Evolutionary conservation across 2,113 vertebrate genomes (phyloP).

Genomic region (Felis catus): DNA sequence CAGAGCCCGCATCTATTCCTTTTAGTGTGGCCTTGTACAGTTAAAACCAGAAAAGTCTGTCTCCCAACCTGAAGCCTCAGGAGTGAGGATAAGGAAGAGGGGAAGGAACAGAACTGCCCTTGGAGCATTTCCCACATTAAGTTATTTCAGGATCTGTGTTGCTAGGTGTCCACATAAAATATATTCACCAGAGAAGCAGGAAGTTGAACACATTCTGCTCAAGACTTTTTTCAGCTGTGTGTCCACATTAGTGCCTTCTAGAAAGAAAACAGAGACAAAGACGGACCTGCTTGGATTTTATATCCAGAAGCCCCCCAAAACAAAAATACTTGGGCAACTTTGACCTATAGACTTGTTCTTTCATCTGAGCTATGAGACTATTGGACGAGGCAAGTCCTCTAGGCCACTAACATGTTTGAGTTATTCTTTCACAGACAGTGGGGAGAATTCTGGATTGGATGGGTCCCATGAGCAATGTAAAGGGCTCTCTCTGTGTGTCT

Average conservation of each 20-base stretch:
- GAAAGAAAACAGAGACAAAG: slow-evolving; percentile 48
- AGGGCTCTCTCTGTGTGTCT: neutral
- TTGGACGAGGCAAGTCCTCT: neutral
- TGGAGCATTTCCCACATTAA: slow-evolving; percentile 57
- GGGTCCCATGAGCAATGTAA: neutral
- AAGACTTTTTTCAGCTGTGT: slow-evolving; percentile 33
- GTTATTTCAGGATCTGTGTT: slow-evolving; percentile 67
- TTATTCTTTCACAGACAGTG: neutral
- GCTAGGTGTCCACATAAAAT: slow-evolving; percentile 65
- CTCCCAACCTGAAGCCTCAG: neutral
- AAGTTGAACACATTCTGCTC: slow-evolving; percentile 24
- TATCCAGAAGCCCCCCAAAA: neutral
- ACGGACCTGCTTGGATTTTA: neutral
- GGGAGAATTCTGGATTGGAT: neutral
- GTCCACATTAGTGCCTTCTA: neutral
- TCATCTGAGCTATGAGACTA: neutral
- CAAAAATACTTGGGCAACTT: neutral
- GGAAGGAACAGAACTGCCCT: neutral
- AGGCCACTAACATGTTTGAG: neutral
- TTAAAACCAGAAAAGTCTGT: neutral
- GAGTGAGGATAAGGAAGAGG: neutral
- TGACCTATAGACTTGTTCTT: neutral
- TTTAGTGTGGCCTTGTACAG: neutral
- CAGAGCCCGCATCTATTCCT: neutral
- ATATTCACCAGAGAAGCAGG: slow-evolving; percentile 52